Percentiles rank a stretch among this genome's conserved stretches.
These are phyloP conservation scores for Orestias chungarensis DNA, from an alignment of 2,797 vertebrate species.

Conservation along the genomic window DNA sequence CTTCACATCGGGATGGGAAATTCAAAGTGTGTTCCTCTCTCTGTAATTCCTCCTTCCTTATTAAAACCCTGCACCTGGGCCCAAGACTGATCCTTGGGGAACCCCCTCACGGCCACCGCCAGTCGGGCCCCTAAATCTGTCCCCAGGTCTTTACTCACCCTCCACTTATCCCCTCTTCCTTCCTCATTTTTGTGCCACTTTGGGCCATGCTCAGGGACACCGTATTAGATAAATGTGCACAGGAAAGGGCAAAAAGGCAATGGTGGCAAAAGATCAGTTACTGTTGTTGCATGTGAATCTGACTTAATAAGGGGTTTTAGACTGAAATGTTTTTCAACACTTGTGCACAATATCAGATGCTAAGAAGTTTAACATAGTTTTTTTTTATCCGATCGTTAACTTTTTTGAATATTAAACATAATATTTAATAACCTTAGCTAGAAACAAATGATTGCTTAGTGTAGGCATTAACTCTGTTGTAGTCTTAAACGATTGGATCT, in stretches of 20 bases:
- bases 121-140: conserved; percentile 66
- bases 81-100: conserved; percentile 62
- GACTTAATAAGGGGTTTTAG: conserved; percentile 71
- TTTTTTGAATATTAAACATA: too few species aligned
- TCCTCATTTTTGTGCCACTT: conserved; percentile 38
- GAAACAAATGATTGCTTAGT: too few species aligned
- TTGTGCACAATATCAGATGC: conserved; percentile 57
- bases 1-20: conserved; percentile 66
- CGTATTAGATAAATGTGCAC: conserved; percentile 47
- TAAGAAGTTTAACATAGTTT: too few species aligned
- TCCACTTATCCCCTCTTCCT: conserved; percentile 60
- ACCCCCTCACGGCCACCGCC: conserved; percentile 57
- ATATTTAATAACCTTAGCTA: too few species aligned
- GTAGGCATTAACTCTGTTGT: too few species aligned
- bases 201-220: conserved; percentile 57
- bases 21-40: conserved; percentile 45
- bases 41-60: conserved; percentile 64
- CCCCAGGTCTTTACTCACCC: conserved; percentile 58
- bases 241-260: conserved; percentile 70
- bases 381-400: too few species aligned
- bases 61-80: conserved; percentile 80
- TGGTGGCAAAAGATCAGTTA: conserved; percentile 47
- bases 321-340: conserved; percentile 56
- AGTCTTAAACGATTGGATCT: too few species aligned
- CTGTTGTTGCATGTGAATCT: conserved; percentile 29